These are phyloP conservation scores for Heteromyza rotundicornis DNA, from an alignment of 2,888 invertebrate species.

Conservation along the genomic window DNA sequence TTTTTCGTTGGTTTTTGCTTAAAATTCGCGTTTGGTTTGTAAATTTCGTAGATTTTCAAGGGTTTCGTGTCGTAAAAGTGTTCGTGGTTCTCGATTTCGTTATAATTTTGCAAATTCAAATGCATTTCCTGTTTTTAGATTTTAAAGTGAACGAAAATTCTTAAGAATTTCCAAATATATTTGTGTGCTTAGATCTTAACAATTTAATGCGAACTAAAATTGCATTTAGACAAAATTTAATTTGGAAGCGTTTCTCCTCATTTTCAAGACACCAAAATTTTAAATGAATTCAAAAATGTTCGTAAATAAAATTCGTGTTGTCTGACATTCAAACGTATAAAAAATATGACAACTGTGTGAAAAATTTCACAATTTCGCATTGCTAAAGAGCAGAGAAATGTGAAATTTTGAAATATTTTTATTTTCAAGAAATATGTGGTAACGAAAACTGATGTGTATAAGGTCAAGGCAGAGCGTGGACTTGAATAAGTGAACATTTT, in stretches of 20 bases:
- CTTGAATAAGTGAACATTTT: too few species aligned
- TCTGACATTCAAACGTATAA: not conserved
- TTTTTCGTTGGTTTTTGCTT: not conserved
- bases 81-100: conserved; percentile 20
- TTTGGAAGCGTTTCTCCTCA: too few species aligned
- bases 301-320: not conserved
- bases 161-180: not conserved
- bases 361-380: not conserved
- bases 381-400: too few species aligned
- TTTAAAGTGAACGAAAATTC: not conserved
- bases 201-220: conserved; percentile 8
- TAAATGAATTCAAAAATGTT: not conserved
- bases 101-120: conserved; percentile 4
- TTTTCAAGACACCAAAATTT: not conserved
- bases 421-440: too few species aligned
- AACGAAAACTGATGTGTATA: too few species aligned
- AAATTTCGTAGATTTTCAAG: conserved; percentile 12
- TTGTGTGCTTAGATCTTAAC: conserved; percentile 12
- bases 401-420: too few species aligned
- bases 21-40: not conserved
- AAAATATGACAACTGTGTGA: not conserved
- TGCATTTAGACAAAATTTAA: not conserved
- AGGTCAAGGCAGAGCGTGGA: too few species aligned
- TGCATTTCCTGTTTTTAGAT: conserved; percentile 20
- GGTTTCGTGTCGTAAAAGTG: conserved; percentile 16